Evolutionary conservation across 2,888 invertebrate genomes (phyloP), one percentile per base, ranked within the genome.

Genomic region (Bhutanitis thaidina): DNA sequence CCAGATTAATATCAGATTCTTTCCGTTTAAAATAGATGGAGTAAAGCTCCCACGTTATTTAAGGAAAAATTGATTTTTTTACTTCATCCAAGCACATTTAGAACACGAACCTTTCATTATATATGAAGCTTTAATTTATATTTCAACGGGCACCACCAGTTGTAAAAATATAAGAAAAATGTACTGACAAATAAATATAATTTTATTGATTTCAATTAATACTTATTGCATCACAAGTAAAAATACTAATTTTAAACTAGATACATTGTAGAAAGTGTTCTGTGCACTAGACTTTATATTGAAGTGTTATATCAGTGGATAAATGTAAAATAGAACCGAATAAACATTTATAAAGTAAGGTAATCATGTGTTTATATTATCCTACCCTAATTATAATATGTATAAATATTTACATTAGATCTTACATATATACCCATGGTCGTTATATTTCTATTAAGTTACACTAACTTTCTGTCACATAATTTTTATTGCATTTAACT

Each of bases 251-350:
- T 15, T 10, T 8, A 13, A n/a, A n/a, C n/a, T n/a, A n/a, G n/a
- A n/a, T 29, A 43, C 14, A 32, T 49, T 27, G 53, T 74, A 71
- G 66, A 71, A 77, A 64, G 74, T 77, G 75, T 74, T 61, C 56
- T 51, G 79, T 81, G 77, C 77, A 74, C 63, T 72, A 74, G 57
- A 67, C 63, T 68, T 68, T 70, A 61, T 27, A 60, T 57, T 53
- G 54, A 56, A 55, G 57, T 56, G 69, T 34, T 72, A 64, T 66
- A 67, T 61, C 65, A 57, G 71, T 77, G 76, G 70, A 67, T 65
- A 27, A 5, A 39, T 64, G 57, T 56, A 62, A 67, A 68, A 61
- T 70, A 60, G 63, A 71, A 74, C 65, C 50, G 51, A 68, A 65
- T 65, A 65, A 61, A 55, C 60, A 64, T 62, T 65, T 61, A 59